Percentiles rank a stretch among this genome's conserved stretches.
phyloP scores from a whole-genome alignment of 2,888 invertebrate genomes.

The Pterostichus niger region DNA sequence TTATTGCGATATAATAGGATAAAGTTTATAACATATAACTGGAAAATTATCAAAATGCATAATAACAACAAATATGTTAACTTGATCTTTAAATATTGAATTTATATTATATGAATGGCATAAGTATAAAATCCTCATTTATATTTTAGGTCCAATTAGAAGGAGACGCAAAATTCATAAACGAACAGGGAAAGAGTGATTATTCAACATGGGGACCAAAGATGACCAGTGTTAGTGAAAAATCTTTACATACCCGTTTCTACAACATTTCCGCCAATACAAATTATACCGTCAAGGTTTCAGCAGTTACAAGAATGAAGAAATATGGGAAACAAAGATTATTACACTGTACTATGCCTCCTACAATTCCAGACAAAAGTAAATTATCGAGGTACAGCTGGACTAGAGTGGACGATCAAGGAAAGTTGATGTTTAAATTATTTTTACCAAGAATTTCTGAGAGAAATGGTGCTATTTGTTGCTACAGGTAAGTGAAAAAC shows the following conservation, averaged over 20 bases:
- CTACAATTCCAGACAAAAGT: constrained; percentile 85
- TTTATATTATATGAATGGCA: no score
- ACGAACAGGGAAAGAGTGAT: constrained; percentile 78
- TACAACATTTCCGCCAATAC: constrained; percentile 90
- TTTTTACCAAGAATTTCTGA: constrained; percentile 88
- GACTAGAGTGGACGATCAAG: constrained; percentile 82
- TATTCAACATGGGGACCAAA: constrained; percentile 82
- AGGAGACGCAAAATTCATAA: constrained; percentile 80
- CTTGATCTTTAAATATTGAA: no score
- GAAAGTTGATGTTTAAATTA: constrained; percentile 87
- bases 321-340: constrained; percentile 85
- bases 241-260: constrained; percentile 79
- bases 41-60: no score
- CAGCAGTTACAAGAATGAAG: constrained; percentile 88
- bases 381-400: constrained; percentile 81
- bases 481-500: constrained; percentile 81
- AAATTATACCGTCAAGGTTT: constrained; percentile 88
- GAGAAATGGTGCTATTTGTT: constrained; percentile 92
- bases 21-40: no score
- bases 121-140: constrained; percentile 25
- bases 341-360: constrained; percentile 84
- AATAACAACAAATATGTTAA: no score
- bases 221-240: constrained; percentile 80
- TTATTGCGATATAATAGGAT: no score
- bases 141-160: constrained; percentile 76